Base-by-base conservation (phyloP, 2,888 invertebrate genomes). In the Apamea monoglypha region DNA sequence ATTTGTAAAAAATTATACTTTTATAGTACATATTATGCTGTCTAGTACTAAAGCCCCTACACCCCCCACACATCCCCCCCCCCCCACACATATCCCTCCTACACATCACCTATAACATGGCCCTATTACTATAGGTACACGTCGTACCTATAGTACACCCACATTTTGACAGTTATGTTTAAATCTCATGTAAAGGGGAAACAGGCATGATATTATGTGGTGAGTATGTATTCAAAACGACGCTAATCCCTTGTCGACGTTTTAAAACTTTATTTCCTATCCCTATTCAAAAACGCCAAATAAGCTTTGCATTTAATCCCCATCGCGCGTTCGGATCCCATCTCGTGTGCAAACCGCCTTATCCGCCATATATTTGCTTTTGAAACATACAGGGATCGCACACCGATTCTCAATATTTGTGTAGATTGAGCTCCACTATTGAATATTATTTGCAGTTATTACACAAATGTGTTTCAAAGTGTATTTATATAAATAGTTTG, bases 371-470 rank as follows among this genome's bases (percentile, higher is more conserved):
- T 83, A 72, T 83, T 83, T 83, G 56, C 83, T 61, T 61, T 66
- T 72, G 71, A 74, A 87, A 83, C 74, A 75, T 75, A 83, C 64
- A 74, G 53, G 29, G 50, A 82, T 74, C 75, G 71, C n/a, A 29
- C 56, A 74, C 74, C 83, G 61, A n/a, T 40, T 69, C 69, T 72
- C 69, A 73, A 77, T 82, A 73, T 83, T 73, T 76, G 73, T 82
- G 61, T 64, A 71, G 32, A 25, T 53, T 44, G 50, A 53, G 47
- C 32, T 64, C 47, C 53, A 64, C 67, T 79, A 75, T 68, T 59
- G 64, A 87, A 84, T 72, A 83, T 68, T 74, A 75, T 72, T 84
- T 78, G 72, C 71, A 81, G 67, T 53, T 82, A 85, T 85, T 67
- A 86, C 82, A 36, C 10, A n/a, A 40, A 74, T 76, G 59, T 68